phyloP scores from a whole-genome alignment of 2,888 invertebrate genomes.

The Ligdia adustata region DNA sequence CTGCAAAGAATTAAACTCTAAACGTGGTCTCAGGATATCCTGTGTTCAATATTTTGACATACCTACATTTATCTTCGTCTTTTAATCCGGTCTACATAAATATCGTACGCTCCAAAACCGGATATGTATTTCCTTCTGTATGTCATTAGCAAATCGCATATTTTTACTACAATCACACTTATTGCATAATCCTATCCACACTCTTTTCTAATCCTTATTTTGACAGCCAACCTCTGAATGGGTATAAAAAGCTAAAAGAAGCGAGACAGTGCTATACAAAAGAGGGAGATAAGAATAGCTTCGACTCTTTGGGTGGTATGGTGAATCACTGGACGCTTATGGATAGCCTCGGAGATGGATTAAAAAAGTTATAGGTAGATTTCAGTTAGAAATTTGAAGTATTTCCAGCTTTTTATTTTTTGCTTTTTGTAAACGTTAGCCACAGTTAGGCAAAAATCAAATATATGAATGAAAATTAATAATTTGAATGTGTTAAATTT shows the following conservation, averaged over 20 bases:
- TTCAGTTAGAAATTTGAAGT: constrained; percentile 6
- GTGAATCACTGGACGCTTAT: constrained; percentile 60
- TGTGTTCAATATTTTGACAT: no score
- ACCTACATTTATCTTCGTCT: no score
- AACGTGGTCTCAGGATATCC: no score
- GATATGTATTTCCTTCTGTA: no score
- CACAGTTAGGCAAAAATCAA: no score
- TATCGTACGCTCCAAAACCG: no score
- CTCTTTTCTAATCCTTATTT: constrained; percentile 82
- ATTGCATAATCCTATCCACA: constrained; percentile 68
- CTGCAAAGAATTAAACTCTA: no score
- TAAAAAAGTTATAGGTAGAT: constrained; percentile 29
- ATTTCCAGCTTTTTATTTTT: no score
- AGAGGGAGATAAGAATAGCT: constrained; percentile 43
- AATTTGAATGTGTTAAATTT: no score
- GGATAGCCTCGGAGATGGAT: constrained; percentile 34
- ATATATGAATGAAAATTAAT: no score
- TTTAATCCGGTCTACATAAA: no score
- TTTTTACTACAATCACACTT: constrained; percentile 5
- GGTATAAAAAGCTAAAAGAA: constrained; percentile 61
- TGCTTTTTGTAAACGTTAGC: no score
- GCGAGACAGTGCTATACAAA: constrained; percentile 50
- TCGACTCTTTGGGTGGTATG: constrained; percentile 72
- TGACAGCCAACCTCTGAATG: constrained; percentile 81
- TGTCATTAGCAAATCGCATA: background rate